Evolutionary conservation across 2,888 invertebrate species (phyloP).

Genomic region (Diaperis boleti): DNA sequence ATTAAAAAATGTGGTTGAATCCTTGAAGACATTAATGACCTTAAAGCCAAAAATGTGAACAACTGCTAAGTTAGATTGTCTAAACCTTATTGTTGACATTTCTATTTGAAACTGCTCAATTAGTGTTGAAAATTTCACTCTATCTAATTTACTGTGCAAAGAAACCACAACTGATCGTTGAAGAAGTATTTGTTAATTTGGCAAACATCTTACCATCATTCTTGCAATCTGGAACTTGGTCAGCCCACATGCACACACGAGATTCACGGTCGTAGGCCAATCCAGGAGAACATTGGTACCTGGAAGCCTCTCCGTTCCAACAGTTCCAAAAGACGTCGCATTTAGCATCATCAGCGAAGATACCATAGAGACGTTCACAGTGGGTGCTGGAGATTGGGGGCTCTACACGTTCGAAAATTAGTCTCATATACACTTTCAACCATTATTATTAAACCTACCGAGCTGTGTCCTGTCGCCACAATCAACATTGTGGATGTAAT

Average conservation of each 20-base stretch:
- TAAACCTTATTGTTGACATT: no score
- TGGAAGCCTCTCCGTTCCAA: constrained; percentile 95
- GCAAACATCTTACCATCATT: constrained; percentile 80
- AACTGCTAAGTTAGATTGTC: no score
- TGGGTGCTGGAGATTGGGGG: constrained; percentile 87
- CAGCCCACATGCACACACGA: constrained; percentile 96
- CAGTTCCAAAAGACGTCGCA: constrained; percentile 98
- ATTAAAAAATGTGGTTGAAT: no score
- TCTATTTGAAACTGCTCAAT: no score
- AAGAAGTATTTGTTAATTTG: no score
- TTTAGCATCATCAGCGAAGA: constrained; percentile 88
- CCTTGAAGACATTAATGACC: no score
- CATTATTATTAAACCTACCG: constrained; percentile 75
- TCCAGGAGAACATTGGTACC: constrained; percentile 95
- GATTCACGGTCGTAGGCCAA: constrained; percentile 94
- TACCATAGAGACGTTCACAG: constrained; percentile 89
- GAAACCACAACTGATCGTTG: no score
- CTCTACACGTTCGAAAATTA: constrained; percentile 74
- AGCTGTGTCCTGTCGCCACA: constrained; percentile 90
- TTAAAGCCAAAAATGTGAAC: no score
- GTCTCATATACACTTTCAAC: no score
- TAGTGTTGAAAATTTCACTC: no score
- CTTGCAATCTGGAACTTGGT: constrained; percentile 93
- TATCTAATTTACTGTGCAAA: no score
- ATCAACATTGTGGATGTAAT: constrained; percentile 94